A percentile compares a stretch with the other conserved stretches of the same genome.
These are phyloP conservation scores for Latheticus oryzae DNA, from an alignment of 2,888 invertebrate species.

Conservation along the genomic window DNA sequence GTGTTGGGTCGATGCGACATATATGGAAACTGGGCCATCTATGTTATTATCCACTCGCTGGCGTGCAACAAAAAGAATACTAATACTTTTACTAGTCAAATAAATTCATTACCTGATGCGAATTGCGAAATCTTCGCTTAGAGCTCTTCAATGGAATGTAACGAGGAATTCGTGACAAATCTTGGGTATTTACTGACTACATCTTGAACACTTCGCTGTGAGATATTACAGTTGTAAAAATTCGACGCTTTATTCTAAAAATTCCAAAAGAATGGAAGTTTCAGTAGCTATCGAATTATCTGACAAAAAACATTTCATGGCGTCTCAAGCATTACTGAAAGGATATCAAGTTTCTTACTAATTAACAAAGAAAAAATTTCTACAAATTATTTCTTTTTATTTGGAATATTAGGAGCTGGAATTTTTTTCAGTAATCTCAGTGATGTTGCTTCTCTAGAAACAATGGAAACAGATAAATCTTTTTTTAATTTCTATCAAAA, in stretches of 20 bases:
- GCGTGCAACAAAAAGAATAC: slow-evolving; percentile 33
- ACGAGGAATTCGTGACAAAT: slow-evolving; percentile 20
- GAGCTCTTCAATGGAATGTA: slow-evolving; percentile 9
- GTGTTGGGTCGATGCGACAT: slow-evolving; percentile 28
- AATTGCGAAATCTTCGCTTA: slow-evolving; percentile 27
- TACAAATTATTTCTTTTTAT: too few species aligned
- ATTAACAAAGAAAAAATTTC: too few species aligned
- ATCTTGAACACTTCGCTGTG: slow-evolving; percentile 2
- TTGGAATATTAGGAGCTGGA: too few species aligned
- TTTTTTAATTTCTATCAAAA: too few species aligned
- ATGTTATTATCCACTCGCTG: slow-evolving; percentile 40
- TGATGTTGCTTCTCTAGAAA: too few species aligned
- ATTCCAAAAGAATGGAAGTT: too few species aligned
- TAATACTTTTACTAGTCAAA: slow-evolving; percentile 43
- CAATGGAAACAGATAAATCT: too few species aligned
- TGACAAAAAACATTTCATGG: too few species aligned
- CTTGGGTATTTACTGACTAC: slow-evolving; percentile 1
- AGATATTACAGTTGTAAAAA: slow-evolving; percentile 1
- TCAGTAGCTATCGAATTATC: too few species aligned
- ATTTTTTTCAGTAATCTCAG: too few species aligned
- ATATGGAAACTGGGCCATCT: slow-evolving; percentile 44
- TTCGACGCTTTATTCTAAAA: slow-evolving; percentile 19
- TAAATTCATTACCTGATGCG: slow-evolving; percentile 16
- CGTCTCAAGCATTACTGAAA: too few species aligned
- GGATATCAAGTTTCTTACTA: too few species aligned